Evolutionary conservation across 2,113 vertebrate genomes (phyloP), one percentile per base, ranked within the genome.

Genomic region (Hippopotamus amphibius): DNA sequence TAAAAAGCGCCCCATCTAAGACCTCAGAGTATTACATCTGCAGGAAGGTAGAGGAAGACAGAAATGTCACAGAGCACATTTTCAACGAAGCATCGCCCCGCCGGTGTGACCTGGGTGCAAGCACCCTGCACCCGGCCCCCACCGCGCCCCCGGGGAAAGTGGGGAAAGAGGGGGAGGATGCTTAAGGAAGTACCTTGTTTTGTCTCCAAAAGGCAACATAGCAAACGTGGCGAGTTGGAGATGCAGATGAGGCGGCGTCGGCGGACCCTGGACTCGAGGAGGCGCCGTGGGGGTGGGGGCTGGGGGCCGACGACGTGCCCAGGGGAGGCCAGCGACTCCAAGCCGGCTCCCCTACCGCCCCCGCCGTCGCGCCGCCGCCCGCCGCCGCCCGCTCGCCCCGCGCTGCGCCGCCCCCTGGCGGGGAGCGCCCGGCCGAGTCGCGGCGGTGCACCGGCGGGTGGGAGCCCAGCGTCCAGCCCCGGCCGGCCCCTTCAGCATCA

Each of bases 161-260:
- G 57, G 68, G 22, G n/a, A 41, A 41, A 50, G 74, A 19, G 16
- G 17, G 8, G 15, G 48, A n/a, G n/a, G 79, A 61, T 48, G 79
- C 72, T 11, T 21, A 46, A 95, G 48, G 86, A 91, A 97, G 90
- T 99, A 99, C 99, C 99, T 99, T 69, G 98, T 98, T 93, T 98
- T 98, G 92, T 99, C 98, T 98, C 99, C 99, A 79, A 98, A 99
- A 13, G 99, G 98, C 98, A 98, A 97, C 99, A 99, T 99, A 96
- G 97, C 98, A 86, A 91, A 82, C 22, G 96, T 3, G 63, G 55
- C 59, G 3, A 0, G 63, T 26, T 69, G 28, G 28, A 17, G 0
- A 61, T 19, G 88, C 46, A 43, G 82, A 71, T 87, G 68, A 8
- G 63, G 3, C 22, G 53, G 76, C 68, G 86, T 53, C 26, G 48